phyloP scores from a whole-genome alignment of 2,113 vertebrate species.

The Semicossyphus pulcher region DNA sequence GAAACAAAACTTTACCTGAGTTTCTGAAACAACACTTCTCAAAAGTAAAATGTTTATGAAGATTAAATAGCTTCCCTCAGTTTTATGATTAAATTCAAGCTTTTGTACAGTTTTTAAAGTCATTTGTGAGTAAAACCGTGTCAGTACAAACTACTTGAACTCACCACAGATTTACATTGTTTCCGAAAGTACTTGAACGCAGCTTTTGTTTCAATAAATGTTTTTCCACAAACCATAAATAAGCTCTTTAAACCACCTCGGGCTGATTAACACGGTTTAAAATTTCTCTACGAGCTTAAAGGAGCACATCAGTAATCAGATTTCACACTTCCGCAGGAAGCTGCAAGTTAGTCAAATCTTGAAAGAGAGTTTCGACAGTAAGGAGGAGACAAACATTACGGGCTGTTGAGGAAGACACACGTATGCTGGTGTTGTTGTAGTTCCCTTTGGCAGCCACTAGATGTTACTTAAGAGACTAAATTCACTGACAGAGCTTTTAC shows the following conservation, averaged over 20 bases:
- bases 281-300: constrained; percentile 2
- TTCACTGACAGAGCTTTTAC: no score
- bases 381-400: neutral
- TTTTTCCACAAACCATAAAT: constrained; percentile 12
- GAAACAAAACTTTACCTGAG: no score
- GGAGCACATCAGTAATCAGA: constrained; percentile 15
- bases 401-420: neutral
- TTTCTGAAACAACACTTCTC: no score
- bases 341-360: neutral
- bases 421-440: neutral
- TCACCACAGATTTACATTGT: neutral
- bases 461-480: neutral
- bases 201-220: constrained; percentile 11
- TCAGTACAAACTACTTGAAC: neutral
- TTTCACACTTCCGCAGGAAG: neutral
- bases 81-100: neutral
- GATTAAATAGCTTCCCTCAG: neutral
- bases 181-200: neutral
- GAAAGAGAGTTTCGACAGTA: neutral
- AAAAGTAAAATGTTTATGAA: no score
- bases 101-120: neutral
- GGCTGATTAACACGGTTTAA: constrained; percentile 21
- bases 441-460: neutral
- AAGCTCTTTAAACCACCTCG: constrained; percentile 5
- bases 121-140: neutral